phyloP scores from a whole-genome alignment of 2,113 vertebrate species.

The Notiomystis cincta region DNA sequence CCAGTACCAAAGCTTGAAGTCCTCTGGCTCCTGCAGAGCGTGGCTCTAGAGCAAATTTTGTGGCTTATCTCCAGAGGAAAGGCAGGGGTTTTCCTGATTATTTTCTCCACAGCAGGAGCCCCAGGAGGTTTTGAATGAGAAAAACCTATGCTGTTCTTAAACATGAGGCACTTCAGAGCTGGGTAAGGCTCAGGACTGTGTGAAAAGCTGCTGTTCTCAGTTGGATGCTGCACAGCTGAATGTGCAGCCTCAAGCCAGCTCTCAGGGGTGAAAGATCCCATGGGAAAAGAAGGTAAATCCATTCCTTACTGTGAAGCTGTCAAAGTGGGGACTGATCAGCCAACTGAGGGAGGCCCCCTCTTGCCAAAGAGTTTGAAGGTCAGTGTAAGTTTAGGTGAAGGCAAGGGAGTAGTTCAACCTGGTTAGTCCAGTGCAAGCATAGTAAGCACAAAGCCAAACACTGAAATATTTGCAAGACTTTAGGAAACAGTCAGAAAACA shows the following conservation, averaged over 20 bases:
- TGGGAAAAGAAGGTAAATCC: not conserved
- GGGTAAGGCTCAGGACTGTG: not conserved
- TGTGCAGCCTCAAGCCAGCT: not conserved
- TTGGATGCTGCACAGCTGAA: not conserved
- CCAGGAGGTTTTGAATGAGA: not conserved
- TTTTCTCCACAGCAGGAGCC: not conserved
- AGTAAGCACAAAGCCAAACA: not conserved
- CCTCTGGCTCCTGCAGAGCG: not conserved
- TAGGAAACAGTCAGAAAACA: not conserved
- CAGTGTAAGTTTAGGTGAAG: not conserved
- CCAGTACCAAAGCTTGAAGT: not conserved
- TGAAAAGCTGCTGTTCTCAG: not conserved
- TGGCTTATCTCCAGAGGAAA: not conserved
- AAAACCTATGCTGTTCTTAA: not conserved
- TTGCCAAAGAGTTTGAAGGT: not conserved
- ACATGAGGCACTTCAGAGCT: not conserved
- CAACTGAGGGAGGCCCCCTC: not conserved
- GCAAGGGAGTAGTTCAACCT: not conserved
- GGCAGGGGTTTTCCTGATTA: not conserved
- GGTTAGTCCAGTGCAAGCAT: not conserved
- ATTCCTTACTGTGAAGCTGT: not conserved
- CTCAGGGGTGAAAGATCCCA: not conserved
- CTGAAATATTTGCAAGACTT: not conserved
- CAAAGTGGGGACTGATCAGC: fast-evolving
- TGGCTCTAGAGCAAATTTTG: not conserved